Evolutionary conservation across 2,888 invertebrate species (phyloP), one percentile per base, ranked within the genome.

Genomic region (Agrochola macilenta): DNA sequence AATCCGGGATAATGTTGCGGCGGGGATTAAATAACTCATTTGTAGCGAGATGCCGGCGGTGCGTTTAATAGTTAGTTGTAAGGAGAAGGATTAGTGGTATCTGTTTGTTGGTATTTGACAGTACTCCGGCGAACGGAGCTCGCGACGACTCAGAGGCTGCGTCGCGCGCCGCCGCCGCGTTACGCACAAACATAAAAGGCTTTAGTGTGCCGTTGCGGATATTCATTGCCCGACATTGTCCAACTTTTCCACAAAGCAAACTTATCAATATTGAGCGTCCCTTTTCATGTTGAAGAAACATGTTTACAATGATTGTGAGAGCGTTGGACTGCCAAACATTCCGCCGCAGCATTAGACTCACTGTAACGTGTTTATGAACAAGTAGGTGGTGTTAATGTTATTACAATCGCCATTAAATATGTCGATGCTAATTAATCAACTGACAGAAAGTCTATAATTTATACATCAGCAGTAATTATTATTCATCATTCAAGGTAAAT

Each of bases 401-500:
- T 89, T 89, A 91, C 90, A 91, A 91, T 89, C 86, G 83, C 88
- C 89, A 93, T 93, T 93, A 93, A 92, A 92, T 91, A 91, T 92
- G 92, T 90, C 84, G 91, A 83, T 87, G 89, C 88, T 93, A 94
- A 95, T 94, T 95, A 95, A 94, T 94, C 92, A 92, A 93, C 91
- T 91, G 93, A 92, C 93, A 92, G 93, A 94, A 95, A 95, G 93
- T 92, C 89, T 88, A 93, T 94, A 94, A 94, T 93, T 93, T 92
- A 94, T 92, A 93, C 91, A 91, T 93, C 85, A 89, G 90, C 75
- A 88, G 90, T 92, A 93, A 93, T 94, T 93, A 95, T 93, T 95
- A 95, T 96, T 95, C 95, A 95, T 93, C 93, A 94, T 92, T 95
- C 94, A 95, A 95, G 94, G 95, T 93, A 95, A 95, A 95, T 93